Base-by-base conservation (phyloP, 2,797 vertebrate genomes). In the Enteromius afrohamiltoni region DNA sequence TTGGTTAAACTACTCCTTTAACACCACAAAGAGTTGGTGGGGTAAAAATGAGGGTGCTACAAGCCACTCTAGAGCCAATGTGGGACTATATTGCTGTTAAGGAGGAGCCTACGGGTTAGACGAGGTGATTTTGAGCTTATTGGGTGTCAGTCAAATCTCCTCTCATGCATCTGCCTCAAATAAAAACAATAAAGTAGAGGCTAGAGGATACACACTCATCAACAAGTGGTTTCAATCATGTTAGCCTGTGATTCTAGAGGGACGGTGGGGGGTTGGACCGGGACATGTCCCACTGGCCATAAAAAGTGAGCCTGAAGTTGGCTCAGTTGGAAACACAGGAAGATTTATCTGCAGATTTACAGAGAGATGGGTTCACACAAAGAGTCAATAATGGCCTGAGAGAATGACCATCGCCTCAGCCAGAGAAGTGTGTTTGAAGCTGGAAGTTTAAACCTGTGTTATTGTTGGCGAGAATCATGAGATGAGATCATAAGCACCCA, bases 201-300 rank as follows among this genome's bases (percentile, higher is more conserved):
- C 71, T 73, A 65, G 60, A 84, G 74, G 70, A 86, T 79, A 81
- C 65, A 62, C 69, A 75, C 79, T 79, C 65, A 83, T 81, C 83
- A 87, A 85, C 80, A 86, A 88, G 86, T 88, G 85, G 81, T 88
- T 86, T 84, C 77, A 81, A 79, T 83, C 79, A 85, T 37, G 34
- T 53, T 60, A 49, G 71, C 49, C 70, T 71, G 58, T 80, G 58
- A 85, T 64, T 58, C 60, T 26, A 82, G 37, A 79, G 60, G 67
- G 80, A 81, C 53, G 77, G 71, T 7, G 29, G 73, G 74, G 51
- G 45, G 71, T 42, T 49, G 84, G 68, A 81, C 76, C 19, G 51
- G 70, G 68, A 79, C 60, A 81, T 60, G 75, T 85, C 83, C 70
- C 71, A 47, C 70, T 64, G 55, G 45, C 81, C 53, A 77, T 85